These are phyloP conservation scores for Pristis pectinata DNA, from an alignment of 2,797 vertebrate species.

Conservation along the genomic window DNA sequence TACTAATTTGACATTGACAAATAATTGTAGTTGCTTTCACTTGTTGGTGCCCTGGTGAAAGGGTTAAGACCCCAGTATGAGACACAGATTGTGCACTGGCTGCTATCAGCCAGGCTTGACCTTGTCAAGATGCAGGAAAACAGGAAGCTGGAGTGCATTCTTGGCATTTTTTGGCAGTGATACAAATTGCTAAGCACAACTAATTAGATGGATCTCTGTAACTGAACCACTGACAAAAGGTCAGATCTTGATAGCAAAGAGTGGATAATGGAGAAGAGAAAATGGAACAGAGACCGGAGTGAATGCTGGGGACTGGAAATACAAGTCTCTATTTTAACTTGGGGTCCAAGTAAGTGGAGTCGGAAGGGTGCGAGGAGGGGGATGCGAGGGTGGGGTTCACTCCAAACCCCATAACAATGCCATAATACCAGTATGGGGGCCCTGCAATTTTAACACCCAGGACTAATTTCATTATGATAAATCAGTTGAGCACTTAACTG, in stretches of 20 bases:
- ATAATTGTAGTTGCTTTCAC: neutral
- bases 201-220: conserved; percentile 34
- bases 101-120: conserved; percentile 42
- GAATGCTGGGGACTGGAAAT: conserved; percentile 3
- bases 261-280: neutral
- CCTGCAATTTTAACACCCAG: neutral
- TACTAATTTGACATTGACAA: neutral
- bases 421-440: neutral
- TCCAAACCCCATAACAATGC: neutral
- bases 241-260: conserved; percentile 31
- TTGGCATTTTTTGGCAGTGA: conserved; percentile 44
- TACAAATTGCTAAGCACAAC: conserved; percentile 36
- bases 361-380: neutral
- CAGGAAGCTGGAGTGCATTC: conserved; percentile 46
- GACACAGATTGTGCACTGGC: conserved; percentile 2
- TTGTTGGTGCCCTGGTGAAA: neutral
- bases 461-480: neutral
- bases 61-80: conserved; percentile 34
- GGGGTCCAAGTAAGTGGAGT: neutral
- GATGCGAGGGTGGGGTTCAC: neutral
- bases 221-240: conserved; percentile 24
- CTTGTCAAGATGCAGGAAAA: conserved; percentile 46
- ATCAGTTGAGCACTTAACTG: neutral
- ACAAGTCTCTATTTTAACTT: neutral
- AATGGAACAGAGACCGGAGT: neutral